phyloP scores from a whole-genome alignment of 1,140 invertebrate genomes.

The Zaprionus camerounensis region DNA sequence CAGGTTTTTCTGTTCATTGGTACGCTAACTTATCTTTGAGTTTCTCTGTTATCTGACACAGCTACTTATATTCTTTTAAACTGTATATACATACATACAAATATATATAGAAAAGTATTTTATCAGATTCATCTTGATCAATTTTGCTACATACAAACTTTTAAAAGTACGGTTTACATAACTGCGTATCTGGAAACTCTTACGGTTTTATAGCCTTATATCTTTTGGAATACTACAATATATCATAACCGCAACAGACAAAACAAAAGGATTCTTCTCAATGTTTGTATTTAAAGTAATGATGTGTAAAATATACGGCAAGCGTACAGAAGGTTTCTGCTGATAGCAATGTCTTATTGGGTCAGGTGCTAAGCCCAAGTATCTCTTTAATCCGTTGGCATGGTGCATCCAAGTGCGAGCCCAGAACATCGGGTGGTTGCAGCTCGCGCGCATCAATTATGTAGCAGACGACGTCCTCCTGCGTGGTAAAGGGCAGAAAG shows the following conservation, averaged over 20 bases:
- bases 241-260: not conserved
- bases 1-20: not conserved
- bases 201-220: not conserved
- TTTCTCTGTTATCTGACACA: not conserved
- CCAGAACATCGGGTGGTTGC: constrained; percentile 23
- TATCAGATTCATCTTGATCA: not conserved
- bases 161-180: no score
- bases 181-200: no score
- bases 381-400: not conserved
- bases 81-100: no score
- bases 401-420: not conserved
- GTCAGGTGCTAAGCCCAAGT: constrained; percentile 5
- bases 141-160: no score
- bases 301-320: not conserved
- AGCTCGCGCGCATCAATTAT: constrained; percentile 59
- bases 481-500: constrained; percentile 47
- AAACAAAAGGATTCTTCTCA: not conserved
- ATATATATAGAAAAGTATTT: not conserved
- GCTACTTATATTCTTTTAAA: not conserved
- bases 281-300: not conserved
- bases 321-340: not conserved
- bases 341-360: not conserved
- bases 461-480: constrained; percentile 45
- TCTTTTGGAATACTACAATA: not conserved
- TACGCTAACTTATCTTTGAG: not conserved